Conservation (phyloP, 2,888 invertebrate species). For the Rhaphigaster nebulosa region DNA sequence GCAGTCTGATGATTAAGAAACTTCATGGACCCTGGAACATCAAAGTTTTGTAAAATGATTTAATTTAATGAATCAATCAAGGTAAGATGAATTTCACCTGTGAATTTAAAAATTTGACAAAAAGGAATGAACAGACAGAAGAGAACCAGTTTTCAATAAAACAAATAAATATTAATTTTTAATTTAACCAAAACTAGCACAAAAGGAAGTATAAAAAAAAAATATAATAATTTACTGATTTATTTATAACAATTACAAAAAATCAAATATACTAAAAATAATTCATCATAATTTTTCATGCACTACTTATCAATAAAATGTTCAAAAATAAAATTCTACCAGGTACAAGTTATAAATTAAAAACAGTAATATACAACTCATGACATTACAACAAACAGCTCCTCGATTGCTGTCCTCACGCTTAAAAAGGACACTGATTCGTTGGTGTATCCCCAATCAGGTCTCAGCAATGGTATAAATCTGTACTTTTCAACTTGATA, state of each 20-base stretch:
- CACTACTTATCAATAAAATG: not conserved
- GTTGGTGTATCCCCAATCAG: conserved; percentile 52
- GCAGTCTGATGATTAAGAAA: too few relatives aligned
- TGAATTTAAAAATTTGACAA: too few relatives aligned
- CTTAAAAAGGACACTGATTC: conserved; percentile 15
- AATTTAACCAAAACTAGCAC: not conserved
- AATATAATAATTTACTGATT: conserved; percentile 25
- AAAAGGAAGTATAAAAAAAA: not conserved
- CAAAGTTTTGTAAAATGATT: too few relatives aligned
- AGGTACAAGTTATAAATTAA: conserved; percentile 37
- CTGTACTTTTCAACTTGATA: not conserved
- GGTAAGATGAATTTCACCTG: too few relatives aligned
- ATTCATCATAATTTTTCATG: not conserved
- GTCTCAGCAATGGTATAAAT: conserved; percentile 3
- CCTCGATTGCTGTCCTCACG: conserved; percentile 46
- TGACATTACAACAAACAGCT: conserved; percentile 24
- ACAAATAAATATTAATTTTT: too few relatives aligned
- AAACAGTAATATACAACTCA: not conserved
- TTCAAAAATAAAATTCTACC: conserved; percentile 17
- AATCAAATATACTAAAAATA: not conserved
- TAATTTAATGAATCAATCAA: too few relatives aligned
- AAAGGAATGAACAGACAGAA: too few relatives aligned
- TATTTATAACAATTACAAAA: conserved; percentile 44
- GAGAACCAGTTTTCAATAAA: too few relatives aligned
- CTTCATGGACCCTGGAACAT: too few relatives aligned